These are phyloP conservation scores for Anguilla obscura DNA, from an alignment of 2,797 vertebrate species.

Conservation along the genomic window DNA sequence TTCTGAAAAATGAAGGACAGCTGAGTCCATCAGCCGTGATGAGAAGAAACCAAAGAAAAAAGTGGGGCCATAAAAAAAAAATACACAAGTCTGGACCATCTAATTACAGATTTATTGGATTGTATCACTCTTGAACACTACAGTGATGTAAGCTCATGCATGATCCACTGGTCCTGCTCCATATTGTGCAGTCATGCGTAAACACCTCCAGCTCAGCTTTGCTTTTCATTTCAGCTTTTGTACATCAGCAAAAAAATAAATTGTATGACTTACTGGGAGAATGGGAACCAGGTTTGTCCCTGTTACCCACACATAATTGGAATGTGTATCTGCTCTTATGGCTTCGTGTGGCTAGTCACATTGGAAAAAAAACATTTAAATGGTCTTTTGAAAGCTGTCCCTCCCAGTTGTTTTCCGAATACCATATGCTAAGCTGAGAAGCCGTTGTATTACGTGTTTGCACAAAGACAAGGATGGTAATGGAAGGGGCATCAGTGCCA, in stretches of 20 bases:
- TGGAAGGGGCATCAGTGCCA: background rate
- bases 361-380: background rate
- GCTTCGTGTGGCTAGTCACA: background rate
- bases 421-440: background rate
- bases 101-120: background rate
- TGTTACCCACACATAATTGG: background rate
- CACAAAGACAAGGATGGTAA: background rate
- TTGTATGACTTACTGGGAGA: background rate
- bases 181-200: background rate
- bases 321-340: background rate
- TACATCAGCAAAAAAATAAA: background rate
- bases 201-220: background rate
- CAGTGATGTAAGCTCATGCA: background rate
- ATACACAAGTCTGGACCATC: no score
- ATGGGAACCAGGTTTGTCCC: background rate
- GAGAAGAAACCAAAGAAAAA: background rate
- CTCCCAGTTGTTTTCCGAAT: background rate
- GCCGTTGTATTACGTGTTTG: background rate
- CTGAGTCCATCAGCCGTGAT: background rate
- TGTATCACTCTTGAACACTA: background rate
- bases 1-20: slow-evolving; percentile 7
- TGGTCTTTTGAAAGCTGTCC: background rate
- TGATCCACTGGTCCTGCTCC: background rate
- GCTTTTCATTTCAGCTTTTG: slow-evolving; percentile 9
- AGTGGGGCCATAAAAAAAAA: background rate